A percentile compares a stretch with the other conserved stretches of the same genome.
phyloP scores from a whole-genome alignment of 2,888 invertebrate species.

The Phymatocera aterrima region DNA sequence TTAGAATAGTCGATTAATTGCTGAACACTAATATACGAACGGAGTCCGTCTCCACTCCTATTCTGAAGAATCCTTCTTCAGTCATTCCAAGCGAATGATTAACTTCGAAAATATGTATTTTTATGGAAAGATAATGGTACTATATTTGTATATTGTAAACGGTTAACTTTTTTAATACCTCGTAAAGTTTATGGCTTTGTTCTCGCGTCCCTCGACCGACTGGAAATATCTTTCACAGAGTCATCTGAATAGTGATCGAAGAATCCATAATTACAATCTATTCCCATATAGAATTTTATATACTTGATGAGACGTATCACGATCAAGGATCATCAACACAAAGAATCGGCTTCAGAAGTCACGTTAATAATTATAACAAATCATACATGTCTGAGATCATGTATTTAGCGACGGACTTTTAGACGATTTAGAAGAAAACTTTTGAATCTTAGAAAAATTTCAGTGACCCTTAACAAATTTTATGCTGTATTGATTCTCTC shows the following conservation, averaged over 20 bases:
- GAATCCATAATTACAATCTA: constrained; percentile 5
- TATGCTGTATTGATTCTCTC: too few relatives aligned
- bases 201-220: background rate
- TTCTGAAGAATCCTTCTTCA: too few relatives aligned
- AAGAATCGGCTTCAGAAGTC: background rate
- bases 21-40: too few relatives aligned
- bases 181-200: constrained; percentile 21
- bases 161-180: too few relatives aligned
- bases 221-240: background rate
- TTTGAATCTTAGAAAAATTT: too few relatives aligned
- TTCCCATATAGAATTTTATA: background rate
- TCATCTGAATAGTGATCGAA: background rate
- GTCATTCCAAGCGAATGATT: too few relatives aligned
- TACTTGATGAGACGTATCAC: background rate
- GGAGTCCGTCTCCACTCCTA: too few relatives aligned
- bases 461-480: too few relatives aligned
- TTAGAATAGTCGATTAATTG: too few relatives aligned
- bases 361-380: background rate
- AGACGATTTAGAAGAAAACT: background rate
- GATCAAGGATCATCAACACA: too few relatives aligned
- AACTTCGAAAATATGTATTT: background rate
- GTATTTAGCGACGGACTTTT: background rate
- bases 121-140: background rate
- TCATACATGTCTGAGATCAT: background rate
- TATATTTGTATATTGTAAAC: background rate